Evolutionary conservation across 2,113 vertebrate species (phyloP).

Genomic region (Elephantulus edwardii): DNA sequence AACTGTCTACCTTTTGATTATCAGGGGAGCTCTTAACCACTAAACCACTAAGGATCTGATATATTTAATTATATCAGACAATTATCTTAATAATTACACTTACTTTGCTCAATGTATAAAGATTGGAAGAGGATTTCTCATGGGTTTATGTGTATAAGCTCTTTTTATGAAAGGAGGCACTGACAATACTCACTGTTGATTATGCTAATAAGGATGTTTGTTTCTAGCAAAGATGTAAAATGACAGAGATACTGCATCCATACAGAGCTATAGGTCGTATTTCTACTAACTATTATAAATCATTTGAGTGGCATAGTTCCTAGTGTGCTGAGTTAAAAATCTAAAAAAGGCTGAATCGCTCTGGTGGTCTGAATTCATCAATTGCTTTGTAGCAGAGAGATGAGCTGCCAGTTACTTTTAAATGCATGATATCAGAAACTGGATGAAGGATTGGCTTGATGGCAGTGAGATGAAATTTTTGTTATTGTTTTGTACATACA

Average conservation of each 20-base stretch:
- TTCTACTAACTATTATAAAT: background rate
- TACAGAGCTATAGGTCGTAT: background rate
- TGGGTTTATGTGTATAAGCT: background rate
- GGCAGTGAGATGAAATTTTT: too few relatives aligned
- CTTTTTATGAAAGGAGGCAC: background rate
- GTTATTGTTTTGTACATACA: too few relatives aligned
- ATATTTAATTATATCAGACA: background rate
- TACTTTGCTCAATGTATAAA: background rate
- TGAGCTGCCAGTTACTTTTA: too few relatives aligned
- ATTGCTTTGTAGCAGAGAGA: too few relatives aligned
- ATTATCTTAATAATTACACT: background rate
- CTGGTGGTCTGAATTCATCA: too few relatives aligned
- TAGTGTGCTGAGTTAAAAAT: too few relatives aligned
- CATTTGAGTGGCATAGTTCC: fast-evolving
- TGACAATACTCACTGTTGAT: background rate
- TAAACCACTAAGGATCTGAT: background rate
- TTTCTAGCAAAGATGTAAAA: background rate
- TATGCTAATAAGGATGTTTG: background rate
- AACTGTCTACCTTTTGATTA: background rate
- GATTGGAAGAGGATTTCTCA: background rate
- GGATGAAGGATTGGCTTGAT: too few relatives aligned
- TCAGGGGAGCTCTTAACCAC: background rate
- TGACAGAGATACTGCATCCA: background rate
- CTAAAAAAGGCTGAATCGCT: too few relatives aligned
- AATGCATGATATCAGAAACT: too few relatives aligned